Conservation (phyloP, 2,113 vertebrate species). For the Pantherophis guttatus region DNA sequence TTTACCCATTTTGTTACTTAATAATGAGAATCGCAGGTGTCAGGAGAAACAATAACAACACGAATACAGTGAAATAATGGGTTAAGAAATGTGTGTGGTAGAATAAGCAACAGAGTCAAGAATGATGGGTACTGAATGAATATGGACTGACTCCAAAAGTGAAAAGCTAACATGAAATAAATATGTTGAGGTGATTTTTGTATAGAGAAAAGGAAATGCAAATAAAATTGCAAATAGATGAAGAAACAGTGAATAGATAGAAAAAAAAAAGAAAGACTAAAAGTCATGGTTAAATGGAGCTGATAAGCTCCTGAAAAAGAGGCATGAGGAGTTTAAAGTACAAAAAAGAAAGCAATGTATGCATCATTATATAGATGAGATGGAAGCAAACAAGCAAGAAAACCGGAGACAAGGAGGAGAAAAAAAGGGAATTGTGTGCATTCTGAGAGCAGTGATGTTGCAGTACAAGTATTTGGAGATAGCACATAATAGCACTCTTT, state of each 20-base stretch:
- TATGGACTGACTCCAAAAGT: neutral
- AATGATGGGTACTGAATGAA: neutral
- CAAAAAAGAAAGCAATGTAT: neutral
- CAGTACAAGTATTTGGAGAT: neutral
- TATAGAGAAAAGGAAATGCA: neutral
- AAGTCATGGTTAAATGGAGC: neutral
- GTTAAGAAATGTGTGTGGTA: neutral
- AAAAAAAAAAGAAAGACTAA: neutral
- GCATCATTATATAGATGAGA: neutral
- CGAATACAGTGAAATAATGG: neutral
- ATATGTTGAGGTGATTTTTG: neutral
- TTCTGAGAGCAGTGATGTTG: neutral
- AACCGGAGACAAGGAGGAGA: neutral
- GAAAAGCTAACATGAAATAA: neutral
- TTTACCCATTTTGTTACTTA: neutral
- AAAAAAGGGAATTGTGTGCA: neutral
- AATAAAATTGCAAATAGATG: neutral
- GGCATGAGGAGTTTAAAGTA: neutral
- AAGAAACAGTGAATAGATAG: neutral
- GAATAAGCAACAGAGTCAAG: neutral
- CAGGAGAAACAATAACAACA: neutral
- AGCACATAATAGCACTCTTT: conserved; percentile 27
- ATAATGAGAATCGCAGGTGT: neutral
- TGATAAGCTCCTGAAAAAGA: neutral
- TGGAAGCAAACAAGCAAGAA: neutral